phyloP scores from a whole-genome alignment of 2,888 invertebrate species.

The Diloba caeruleocephala region DNA sequence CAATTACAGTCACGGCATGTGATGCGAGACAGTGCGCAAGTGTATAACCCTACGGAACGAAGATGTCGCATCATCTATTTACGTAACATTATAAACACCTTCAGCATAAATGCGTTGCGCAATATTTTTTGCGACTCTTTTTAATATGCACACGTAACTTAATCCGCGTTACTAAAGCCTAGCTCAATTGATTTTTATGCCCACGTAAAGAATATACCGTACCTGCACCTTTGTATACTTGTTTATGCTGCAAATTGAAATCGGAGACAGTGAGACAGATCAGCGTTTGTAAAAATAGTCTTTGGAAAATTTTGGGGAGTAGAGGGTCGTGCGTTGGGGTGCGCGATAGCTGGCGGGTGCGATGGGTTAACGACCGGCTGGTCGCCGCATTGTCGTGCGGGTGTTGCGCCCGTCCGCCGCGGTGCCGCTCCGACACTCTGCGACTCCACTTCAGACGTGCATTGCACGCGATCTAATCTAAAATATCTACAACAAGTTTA shows the following conservation, averaged over 20 bases:
- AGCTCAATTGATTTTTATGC: slow-evolving; percentile 5
- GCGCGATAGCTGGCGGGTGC: slow-evolving; percentile 56
- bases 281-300: slow-evolving; percentile 36
- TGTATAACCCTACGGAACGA: slow-evolving; percentile 23
- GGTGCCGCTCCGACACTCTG: slow-evolving; percentile 16
- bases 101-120: slow-evolving; percentile 25
- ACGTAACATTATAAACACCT: slow-evolving; percentile 36
- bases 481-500: slow-evolving; percentile 38
- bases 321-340: slow-evolving; percentile 62
- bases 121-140: slow-evolving; percentile 39
- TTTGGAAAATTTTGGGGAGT: slow-evolving; percentile 28
- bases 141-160: slow-evolving; percentile 19
- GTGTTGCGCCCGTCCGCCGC: slow-evolving; percentile 43
- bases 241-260: slow-evolving; percentile 4
- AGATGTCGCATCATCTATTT: slow-evolving; percentile 33
- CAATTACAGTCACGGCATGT: slow-evolving; percentile 15
- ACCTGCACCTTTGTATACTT: background rate
- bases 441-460: slow-evolving; percentile 43
- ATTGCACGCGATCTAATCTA: slow-evolving; percentile 50
- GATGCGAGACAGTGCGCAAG: slow-evolving; percentile 13
- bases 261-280: slow-evolving; percentile 11
- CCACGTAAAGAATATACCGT: background rate
- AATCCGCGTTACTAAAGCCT: slow-evolving; percentile 12
- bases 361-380: slow-evolving; percentile 71
- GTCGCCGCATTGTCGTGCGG: slow-evolving; percentile 61